Conservation (phyloP, 1,140 invertebrate genomes). For the Kradibia gibbosae region DNA sequence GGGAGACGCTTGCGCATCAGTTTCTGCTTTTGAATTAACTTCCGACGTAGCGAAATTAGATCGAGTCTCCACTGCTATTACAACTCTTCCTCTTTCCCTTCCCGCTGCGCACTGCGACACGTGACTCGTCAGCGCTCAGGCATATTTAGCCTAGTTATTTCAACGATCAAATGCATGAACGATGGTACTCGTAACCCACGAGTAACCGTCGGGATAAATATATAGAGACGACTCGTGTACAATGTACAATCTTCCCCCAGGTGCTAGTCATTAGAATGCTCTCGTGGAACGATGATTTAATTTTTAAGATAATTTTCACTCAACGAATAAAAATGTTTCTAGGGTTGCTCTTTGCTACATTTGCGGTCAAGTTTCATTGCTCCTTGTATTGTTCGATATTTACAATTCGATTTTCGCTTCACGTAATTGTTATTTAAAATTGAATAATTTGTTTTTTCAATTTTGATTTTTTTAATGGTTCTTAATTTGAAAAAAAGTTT, state of each 20-base stretch:
- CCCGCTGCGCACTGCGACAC: neutral
- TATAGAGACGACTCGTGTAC: neutral
- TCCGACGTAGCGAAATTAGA: constrained; percentile 25
- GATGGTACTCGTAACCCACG: neutral
- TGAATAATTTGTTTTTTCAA: no score
- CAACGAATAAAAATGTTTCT: no score
- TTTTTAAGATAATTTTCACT: no score
- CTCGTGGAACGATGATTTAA: no score
- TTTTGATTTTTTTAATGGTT: no score
- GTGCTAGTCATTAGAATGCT: neutral
- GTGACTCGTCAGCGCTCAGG: neutral
- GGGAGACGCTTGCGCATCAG: neutral
- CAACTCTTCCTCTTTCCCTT: neutral
- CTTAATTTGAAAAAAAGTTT: no score
- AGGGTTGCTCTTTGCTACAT: no score
- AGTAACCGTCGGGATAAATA: constrained; percentile 7
- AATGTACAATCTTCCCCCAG: neutral
- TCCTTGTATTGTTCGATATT: no score
- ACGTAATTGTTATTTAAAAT: no score
- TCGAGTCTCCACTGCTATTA: neutral
- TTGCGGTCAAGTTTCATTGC: no score
- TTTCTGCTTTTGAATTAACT: neutral
- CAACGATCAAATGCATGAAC: neutral
- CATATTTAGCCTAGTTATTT: constrained; percentile 2
- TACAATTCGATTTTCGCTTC: no score